Evolutionary conservation across 2,113 vertebrate genomes (phyloP), one percentile per base, ranked within the genome.

Genomic region (Paracanthobrama guichenoti): DNA sequence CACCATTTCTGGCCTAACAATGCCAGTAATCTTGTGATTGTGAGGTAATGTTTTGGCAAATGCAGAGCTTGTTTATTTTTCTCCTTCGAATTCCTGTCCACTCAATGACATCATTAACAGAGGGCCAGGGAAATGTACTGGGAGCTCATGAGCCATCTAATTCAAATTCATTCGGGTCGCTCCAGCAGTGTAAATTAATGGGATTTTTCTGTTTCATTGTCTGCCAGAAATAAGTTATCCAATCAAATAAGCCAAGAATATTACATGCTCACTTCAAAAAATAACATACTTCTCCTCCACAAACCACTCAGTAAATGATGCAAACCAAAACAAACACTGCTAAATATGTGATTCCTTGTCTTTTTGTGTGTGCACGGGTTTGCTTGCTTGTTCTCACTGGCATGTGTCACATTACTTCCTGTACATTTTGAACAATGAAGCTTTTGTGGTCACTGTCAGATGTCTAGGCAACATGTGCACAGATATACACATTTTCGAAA

Each of bases 21-120:
- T 62, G 76, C n/a, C n/a, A 18, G 39, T 46, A 46, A 78, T 44
- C 74, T 46, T 79, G 62, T 84, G 83, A 84, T 20, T n/a, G 74
- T 84, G 83, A 57, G 46, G 48, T 42, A 79, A 84, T 24, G 44
- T 11, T 76, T 13, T 78, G 60, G 60, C 75, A 69, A 69, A 44
- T 57, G 57, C 39, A 20, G 39, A 7, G 16, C 48, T 55, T 78
- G 46, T 79, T 78, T 84, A 64, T 77, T 84, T 79, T 79, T 46
- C 73, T 71, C 16, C 9, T 59, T 57, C 13, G 73, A 48, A 44
- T 69, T 77, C 75, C 13, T 71, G 50, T 79, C 35, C n/a, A 46
- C 24, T 79, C 64, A 2, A 24, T 84, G 83, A 71, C 75, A 53
- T 79, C 35, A 78, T 4, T 0, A 46, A 69, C 59, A 12, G 42